Percentiles rank a stretch among this genome's conserved stretches.
Conservation (phyloP, 2,888 invertebrate species). For the Campoplex capitator region DNA sequence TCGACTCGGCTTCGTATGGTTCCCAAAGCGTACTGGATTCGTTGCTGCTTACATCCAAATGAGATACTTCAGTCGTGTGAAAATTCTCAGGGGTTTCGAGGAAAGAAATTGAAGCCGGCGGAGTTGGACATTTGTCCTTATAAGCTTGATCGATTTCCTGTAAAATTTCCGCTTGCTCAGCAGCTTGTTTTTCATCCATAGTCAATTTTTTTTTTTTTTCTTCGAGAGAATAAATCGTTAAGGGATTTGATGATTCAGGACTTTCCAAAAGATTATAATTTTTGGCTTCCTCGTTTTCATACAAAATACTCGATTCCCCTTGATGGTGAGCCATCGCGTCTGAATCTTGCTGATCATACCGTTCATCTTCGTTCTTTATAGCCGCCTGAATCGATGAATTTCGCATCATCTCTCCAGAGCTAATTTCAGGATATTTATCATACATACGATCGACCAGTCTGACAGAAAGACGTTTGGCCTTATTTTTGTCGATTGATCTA, state of each 20-base stretch:
- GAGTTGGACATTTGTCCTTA: slow-evolving; percentile 54
- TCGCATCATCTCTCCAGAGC: not conserved
- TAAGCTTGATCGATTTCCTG: slow-evolving; percentile 66
- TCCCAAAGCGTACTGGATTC: slow-evolving; percentile 32
- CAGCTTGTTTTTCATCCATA: slow-evolving; percentile 10
- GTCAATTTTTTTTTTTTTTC: not conserved
- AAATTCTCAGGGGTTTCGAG: not conserved
- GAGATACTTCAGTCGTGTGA: not conserved
- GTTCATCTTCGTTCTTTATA: slow-evolving; percentile 1
- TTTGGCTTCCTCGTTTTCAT: slow-evolving; percentile 17
- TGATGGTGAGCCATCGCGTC: not conserved
- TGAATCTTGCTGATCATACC: not conserved
- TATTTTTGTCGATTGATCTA: slow-evolving; percentile 36
- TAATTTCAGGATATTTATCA: slow-evolving; percentile 71
- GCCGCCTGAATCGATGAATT: slow-evolving; percentile 25
- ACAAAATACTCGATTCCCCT: not conserved
- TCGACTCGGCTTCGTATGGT: slow-evolving; percentile 35
- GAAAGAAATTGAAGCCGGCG: slow-evolving; percentile 66
- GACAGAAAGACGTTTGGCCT: slow-evolving; percentile 69
- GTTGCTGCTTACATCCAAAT: slow-evolving; percentile 44
- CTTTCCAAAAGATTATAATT: slow-evolving; percentile 43
- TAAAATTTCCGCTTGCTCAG: slow-evolving; percentile 58
- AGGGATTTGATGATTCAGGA: slow-evolving; percentile 65
- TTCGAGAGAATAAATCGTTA: slow-evolving; percentile 22
- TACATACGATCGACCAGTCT: slow-evolving; percentile 75